phyloP scores from a whole-genome alignment of 2,797 vertebrate genomes.

The Okamejei kenojei region DNA sequence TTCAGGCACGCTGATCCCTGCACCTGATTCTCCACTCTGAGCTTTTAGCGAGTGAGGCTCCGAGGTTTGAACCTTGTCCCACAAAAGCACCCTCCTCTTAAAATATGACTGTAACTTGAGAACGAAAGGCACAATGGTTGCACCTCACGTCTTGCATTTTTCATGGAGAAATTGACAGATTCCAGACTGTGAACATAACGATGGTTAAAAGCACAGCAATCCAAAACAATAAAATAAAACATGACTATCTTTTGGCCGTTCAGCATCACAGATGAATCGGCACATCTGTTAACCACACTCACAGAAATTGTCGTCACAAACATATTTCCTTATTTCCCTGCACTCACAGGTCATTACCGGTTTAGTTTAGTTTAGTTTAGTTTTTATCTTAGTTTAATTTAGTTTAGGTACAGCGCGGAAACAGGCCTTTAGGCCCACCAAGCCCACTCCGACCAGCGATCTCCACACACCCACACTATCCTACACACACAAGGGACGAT shows the following conservation, averaged over 20 bases:
- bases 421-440: no score
- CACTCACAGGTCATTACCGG: no score
- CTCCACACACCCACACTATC: no score
- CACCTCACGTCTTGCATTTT: neutral
- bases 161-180: neutral
- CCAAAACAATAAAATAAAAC: neutral
- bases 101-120: neutral
- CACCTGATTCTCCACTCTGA: neutral
- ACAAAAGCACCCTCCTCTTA: neutral
- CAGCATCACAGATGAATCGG: neutral
- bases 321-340: no score
- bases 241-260: neutral
- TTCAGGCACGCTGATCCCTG: conserved; percentile 3
- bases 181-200: neutral
- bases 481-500: no score
- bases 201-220: neutral
- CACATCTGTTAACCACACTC: neutral
- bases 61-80: neutral
- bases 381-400: no score
- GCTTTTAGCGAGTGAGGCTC: neutral
- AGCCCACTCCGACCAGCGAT: no score
- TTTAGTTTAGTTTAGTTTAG: no score
- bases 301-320: neutral
- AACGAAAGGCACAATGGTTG: neutral
- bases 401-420: no score